phyloP scores from a whole-genome alignment of 2,888 invertebrate species.

The Empis stercorea region DNA sequence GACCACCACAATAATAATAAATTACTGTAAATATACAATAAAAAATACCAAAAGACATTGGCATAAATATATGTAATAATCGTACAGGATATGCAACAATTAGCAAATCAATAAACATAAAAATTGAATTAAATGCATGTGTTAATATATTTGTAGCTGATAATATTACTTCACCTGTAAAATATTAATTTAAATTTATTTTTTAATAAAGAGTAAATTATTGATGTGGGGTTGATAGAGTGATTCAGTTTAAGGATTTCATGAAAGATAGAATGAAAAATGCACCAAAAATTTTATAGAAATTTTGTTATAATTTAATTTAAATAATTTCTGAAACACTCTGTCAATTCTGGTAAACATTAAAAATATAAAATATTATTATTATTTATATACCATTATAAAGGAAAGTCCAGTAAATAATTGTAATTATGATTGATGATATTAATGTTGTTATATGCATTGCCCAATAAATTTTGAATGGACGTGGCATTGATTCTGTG shows the following conservation, averaged over 20 bases:
- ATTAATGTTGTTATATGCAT: constrained; percentile 53
- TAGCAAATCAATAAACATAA: constrained; percentile 59
- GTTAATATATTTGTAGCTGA: constrained; percentile 56
- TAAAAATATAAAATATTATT: neutral
- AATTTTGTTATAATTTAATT: too few relatives aligned
- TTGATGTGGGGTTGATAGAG: too few relatives aligned
- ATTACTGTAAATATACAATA: constrained; percentile 45
- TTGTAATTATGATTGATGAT: constrained; percentile 54
- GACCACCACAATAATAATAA: constrained; percentile 50
- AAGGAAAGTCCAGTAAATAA: constrained; percentile 54
- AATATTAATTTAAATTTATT: neutral
- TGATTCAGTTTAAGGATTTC: too few relatives aligned
- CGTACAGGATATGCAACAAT: constrained; percentile 61
- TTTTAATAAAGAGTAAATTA: too few relatives aligned
- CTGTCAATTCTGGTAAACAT: neutral
- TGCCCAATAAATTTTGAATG: constrained; percentile 53
- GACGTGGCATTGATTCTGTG: constrained; percentile 25
- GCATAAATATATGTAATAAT: constrained; percentile 49
- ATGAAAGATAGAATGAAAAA: too few relatives aligned
- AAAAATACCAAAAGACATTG: constrained; percentile 43
- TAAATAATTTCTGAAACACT: too few relatives aligned
- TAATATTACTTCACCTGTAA: constrained; percentile 42
- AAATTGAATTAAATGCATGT: constrained; percentile 61
- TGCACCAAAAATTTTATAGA: too few relatives aligned
- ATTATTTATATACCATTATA: constrained; percentile 24